These are phyloP conservation scores for Proteles cristata DNA, from an alignment of 2,113 vertebrate species.

Conservation along the genomic window DNA sequence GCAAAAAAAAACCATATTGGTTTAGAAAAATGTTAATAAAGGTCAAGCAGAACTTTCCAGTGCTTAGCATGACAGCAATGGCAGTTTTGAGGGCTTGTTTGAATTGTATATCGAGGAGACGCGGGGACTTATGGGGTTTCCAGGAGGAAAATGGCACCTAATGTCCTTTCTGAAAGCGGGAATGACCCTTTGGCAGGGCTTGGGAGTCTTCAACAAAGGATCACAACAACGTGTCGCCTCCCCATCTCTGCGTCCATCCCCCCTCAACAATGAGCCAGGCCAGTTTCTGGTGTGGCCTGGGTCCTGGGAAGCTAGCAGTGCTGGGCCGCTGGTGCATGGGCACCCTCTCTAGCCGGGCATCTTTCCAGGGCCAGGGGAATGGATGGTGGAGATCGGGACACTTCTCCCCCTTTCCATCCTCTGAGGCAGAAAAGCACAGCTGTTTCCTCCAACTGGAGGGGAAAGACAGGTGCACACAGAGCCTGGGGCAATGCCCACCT, in stretches of 20 bases:
- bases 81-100: conserved; percentile 79
- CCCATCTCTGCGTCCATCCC: background rate
- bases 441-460: background rate
- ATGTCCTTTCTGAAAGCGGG: background rate
- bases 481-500: accelerated
- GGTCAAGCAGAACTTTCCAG: conserved; percentile 88
- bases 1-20: conserved; percentile 85
- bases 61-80: conserved; percentile 84
- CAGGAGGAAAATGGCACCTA: conserved; percentile 44
- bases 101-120: conserved; percentile 78
- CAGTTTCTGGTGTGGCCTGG: background rate
- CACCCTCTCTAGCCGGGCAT: background rate
- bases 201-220: conserved; percentile 19
- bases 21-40: conserved; percentile 90
- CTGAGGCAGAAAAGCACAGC: background rate
- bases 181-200: background rate
- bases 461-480: accelerated
- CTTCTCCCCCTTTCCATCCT: background rate
- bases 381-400: background rate
- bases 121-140: conserved; percentile 70
- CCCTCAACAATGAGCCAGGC: background rate
- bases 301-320: background rate
- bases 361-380: background rate
- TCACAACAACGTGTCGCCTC: background rate
- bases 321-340: background rate